Base-by-base conservation (phyloP, 2,888 invertebrate species). In the Chromoteleia sp. region DNA sequence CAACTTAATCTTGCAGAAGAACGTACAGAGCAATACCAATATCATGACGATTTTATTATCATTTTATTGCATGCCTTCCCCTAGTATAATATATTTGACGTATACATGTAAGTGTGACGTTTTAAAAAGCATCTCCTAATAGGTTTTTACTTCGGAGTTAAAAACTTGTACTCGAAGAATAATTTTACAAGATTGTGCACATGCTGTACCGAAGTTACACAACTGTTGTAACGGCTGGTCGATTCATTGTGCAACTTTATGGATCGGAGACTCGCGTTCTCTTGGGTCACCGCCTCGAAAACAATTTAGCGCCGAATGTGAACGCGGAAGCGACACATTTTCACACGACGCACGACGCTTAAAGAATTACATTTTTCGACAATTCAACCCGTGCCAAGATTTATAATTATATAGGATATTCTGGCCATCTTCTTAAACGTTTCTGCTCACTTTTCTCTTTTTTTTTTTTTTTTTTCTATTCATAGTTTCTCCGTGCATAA, bases 221-320 rank as follows among this genome's bases (percentile, higher is more conserved):
- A 74, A 79, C 61, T 61, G 61, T 67, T 73, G 39, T 56, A 7
- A 56, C 54, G 39, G 43, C 39, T 15, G 61, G 79, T 67, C 79
- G 59, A 73, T 79, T 65, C 56, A 74, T 80, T 68, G 67, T 56
- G 79, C 41, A 56, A 80, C 63, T 80, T 80, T 80, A 80, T 74
- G 79, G 61, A 58, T 17, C 79, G 61, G 15, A 45, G 54, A 30
- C 54, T 33, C 29, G 36, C 45, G 43, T 67, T 79, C 54, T 58
- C 73, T 50, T 29, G 68, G 61, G 74, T 61, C 54, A 52, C 54
- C 36, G 54, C 19, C 52, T 61, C 48, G 19, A 52, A 52, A 41
- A 61, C 67, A 67, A 79, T 67, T 65, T 73, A 63, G 43, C 61
- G 52, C 59, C 73, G 54, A 79, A 73, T 71, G 61, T 54, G 41